phyloP scores from a whole-genome alignment of 2,888 invertebrate genomes.

The Hypomecis punctinalis region DNA sequence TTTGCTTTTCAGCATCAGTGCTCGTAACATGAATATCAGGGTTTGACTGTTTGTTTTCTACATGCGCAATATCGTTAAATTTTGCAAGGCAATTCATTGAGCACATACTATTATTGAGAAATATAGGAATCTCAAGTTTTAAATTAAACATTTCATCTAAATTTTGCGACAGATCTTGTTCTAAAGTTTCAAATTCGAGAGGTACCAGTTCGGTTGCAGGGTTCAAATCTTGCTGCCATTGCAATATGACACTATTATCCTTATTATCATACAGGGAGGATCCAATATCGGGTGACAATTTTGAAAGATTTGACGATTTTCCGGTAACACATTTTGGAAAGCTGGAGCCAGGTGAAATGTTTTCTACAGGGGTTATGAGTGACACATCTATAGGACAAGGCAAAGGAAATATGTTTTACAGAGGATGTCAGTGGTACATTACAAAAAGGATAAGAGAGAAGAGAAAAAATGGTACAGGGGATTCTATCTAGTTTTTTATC shows the following conservation, averaged over 20 bases:
- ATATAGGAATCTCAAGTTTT: slow-evolving; percentile 19
- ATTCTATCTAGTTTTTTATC: no score
- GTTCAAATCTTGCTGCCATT: slow-evolving; percentile 32
- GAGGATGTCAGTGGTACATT: neutral
- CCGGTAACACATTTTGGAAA: neutral
- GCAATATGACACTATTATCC: slow-evolving; percentile 29
- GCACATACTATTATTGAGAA: slow-evolving; percentile 50
- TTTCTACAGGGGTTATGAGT: slow-evolving; percentile 22
- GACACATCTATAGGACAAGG: slow-evolving; percentile 34
- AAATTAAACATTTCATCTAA: slow-evolving; percentile 30
- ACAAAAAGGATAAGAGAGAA: neutral
- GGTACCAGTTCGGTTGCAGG: slow-evolving; percentile 34
- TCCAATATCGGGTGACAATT: slow-evolving; percentile 18
- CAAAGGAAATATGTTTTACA: neutral
- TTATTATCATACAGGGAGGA: slow-evolving; percentile 29
- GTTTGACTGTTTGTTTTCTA: slow-evolving; percentile 43
- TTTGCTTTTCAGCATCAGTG: slow-evolving; percentile 60
- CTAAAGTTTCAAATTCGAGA: slow-evolving; percentile 29
- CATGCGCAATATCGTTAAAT: slow-evolving; percentile 27
- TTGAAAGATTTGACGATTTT: neutral
- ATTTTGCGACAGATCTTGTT: neutral
- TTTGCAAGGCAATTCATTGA: slow-evolving; percentile 60
- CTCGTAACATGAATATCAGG: slow-evolving; percentile 45
- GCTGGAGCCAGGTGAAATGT: slow-evolving; percentile 8
- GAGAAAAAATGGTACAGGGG: neutral